Percentiles rank a stretch among this genome's conserved stretches.
phyloP scores from a whole-genome alignment of 2,888 invertebrate species.

The Polietes domitor region DNA sequence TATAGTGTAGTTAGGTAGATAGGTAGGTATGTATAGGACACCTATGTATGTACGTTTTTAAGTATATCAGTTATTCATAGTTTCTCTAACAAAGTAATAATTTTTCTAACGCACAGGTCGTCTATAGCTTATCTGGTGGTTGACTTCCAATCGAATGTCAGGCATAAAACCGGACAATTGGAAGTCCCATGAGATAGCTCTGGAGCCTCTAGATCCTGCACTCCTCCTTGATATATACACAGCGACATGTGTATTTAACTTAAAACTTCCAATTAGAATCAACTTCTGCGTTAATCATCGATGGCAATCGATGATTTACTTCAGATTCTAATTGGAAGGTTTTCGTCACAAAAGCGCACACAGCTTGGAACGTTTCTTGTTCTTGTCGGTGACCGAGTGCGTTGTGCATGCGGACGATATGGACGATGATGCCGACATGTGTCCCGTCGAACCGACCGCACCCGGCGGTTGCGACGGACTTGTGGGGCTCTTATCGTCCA shows the following conservation, averaged over 20 bases:
- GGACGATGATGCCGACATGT: constrained; percentile 78
- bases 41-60: background rate
- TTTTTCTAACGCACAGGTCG: background rate
- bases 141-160: background rate
- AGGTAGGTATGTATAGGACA: constrained; percentile 12
- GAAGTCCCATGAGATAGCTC: too few species aligned
- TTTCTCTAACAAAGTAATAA: background rate
- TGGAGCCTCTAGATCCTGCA: too few species aligned
- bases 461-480: constrained; percentile 76
- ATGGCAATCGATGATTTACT: constrained; percentile 32
- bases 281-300: constrained; percentile 1
- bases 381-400: constrained; percentile 74
- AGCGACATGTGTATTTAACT: background rate
- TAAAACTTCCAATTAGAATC: constrained; percentile 75
- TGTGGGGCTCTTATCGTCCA: constrained; percentile 79
- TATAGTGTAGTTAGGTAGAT: background rate
- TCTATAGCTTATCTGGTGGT: background rate
- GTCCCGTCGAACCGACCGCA: constrained; percentile 68
- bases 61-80: constrained; percentile 4
- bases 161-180: too few species aligned
- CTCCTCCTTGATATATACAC: background rate
- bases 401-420: constrained; percentile 75
- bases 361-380: constrained; percentile 80
- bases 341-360: constrained; percentile 81
- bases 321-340: constrained; percentile 80